A percentile compares a stretch with the other conserved stretches of the same genome.
phyloP scores from a whole-genome alignment of 1,140 invertebrate species.

The Ctenoplectra terminalis region DNA sequence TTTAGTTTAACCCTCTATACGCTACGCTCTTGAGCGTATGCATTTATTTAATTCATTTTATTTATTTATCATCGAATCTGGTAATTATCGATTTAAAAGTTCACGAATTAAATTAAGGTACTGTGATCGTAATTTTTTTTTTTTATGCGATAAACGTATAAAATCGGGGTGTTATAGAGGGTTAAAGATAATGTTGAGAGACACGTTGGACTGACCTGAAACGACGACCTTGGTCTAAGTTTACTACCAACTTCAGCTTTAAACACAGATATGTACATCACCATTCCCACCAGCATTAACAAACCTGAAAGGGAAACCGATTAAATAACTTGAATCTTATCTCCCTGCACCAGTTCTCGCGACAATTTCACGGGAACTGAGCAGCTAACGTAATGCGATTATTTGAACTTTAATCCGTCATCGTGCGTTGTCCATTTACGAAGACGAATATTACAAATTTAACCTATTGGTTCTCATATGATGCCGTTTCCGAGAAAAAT shows the following conservation, averaged over 20 bases:
- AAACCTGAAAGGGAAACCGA: constrained; percentile 86
- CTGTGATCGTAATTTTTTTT: too few relatives aligned
- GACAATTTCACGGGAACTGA: constrained; percentile 36
- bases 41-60: too few relatives aligned
- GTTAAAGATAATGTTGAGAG: background rate
- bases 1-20: too few relatives aligned
- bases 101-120: too few relatives aligned
- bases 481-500: background rate
- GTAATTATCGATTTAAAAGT: too few relatives aligned
- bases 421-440: background rate
- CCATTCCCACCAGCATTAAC: constrained; percentile 93
- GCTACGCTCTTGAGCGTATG: too few relatives aligned
- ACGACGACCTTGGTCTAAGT: constrained; percentile 88
- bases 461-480: background rate
- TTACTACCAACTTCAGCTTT: constrained; percentile 95
- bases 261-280: constrained; percentile 96
- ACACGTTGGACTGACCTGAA: constrained; percentile 72
- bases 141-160: too few relatives aligned
- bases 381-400: constrained; percentile 21
- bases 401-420: constrained; percentile 31
- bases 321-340: constrained; percentile 36
- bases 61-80: too few relatives aligned
- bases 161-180: too few relatives aligned
- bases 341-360: background rate
- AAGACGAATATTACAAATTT: background rate